These are phyloP conservation scores for Pipa parva DNA, from an alignment of 2,113 vertebrate genomes.

Conservation along the genomic window DNA sequence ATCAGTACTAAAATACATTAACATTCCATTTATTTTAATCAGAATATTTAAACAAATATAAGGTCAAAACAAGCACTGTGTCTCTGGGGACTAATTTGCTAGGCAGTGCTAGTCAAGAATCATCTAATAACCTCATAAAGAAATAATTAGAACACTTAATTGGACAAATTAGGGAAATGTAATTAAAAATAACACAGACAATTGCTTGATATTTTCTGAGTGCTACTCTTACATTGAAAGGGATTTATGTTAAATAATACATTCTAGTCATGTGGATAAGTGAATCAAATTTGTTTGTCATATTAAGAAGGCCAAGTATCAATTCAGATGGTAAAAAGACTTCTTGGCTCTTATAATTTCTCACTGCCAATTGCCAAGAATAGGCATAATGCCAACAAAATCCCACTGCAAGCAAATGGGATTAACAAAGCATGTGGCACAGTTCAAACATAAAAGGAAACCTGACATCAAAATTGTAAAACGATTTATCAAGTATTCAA, in stretches of 20 bases:
- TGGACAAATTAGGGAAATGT: conserved; percentile 53
- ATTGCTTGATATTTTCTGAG: conserved; percentile 57
- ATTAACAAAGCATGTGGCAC: conserved; percentile 41
- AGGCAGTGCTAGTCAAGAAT: conserved; percentile 47
- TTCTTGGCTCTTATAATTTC: conserved; percentile 42
- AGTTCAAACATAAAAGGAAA: conserved; percentile 29
- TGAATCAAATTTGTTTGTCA: conserved; percentile 55
- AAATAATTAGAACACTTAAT: conserved; percentile 60
- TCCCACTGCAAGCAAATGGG: conserved; percentile 36
- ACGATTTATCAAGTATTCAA: not conserved
- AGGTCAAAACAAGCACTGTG: conserved; percentile 56
- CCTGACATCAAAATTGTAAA: not conserved
- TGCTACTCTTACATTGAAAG: conserved; percentile 51
- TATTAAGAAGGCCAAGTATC: conserved; percentile 50
- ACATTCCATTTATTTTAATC: conserved; percentile 52
- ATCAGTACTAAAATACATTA: conserved; percentile 46
- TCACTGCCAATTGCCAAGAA: conserved; percentile 38
- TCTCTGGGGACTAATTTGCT: conserved; percentile 51
- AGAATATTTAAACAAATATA: conserved; percentile 49
- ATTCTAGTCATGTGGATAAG: conserved; percentile 48
- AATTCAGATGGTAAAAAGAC: conserved; percentile 45
- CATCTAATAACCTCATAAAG: conserved; percentile 52
- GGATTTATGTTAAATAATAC: conserved; percentile 50
- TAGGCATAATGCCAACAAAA: conserved; percentile 40
- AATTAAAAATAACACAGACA: conserved; percentile 57